These are phyloP conservation scores for Trimorus sp. DNA, from an alignment of 2,888 invertebrate species.

Conservation along the genomic window DNA sequence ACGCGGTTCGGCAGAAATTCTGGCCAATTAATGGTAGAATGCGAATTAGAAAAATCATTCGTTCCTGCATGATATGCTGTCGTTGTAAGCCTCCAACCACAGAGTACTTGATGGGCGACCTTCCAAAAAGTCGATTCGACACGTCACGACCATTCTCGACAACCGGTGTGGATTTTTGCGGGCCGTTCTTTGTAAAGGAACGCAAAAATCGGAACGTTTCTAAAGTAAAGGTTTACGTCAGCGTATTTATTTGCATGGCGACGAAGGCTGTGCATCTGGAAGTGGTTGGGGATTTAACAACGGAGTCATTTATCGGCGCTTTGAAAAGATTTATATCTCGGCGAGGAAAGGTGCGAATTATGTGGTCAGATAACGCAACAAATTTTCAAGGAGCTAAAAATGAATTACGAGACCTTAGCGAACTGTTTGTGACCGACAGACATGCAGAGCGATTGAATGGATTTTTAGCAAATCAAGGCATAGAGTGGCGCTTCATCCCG, in stretches of 20 bases:
- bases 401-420: constrained; percentile 27
- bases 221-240: constrained; percentile 49
- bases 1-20: constrained; percentile 33
- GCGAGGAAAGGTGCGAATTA: constrained; percentile 67
- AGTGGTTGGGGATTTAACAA: constrained; percentile 69
- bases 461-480: background rate
- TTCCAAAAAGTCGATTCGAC: constrained; percentile 54
- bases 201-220: constrained; percentile 51
- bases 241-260: constrained; percentile 72
- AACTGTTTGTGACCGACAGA: background rate
- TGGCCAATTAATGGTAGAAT: constrained; percentile 62
- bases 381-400: constrained; percentile 72
- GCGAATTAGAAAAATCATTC: constrained; percentile 37
- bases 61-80: constrained; percentile 63
- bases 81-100: background rate
- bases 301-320: constrained; percentile 73
- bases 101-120: background rate
- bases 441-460: background rate
- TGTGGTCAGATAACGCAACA: constrained; percentile 63
- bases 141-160: constrained; percentile 64
- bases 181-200: constrained; percentile 69
- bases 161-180: constrained; percentile 70
- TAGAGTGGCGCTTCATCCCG: constrained; percentile 69
- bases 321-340: constrained; percentile 72
- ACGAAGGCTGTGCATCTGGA: constrained; percentile 75